These are phyloP conservation scores for Arizona elegans DNA, from an alignment of 2,113 vertebrate genomes.

Conservation along the genomic window DNA sequence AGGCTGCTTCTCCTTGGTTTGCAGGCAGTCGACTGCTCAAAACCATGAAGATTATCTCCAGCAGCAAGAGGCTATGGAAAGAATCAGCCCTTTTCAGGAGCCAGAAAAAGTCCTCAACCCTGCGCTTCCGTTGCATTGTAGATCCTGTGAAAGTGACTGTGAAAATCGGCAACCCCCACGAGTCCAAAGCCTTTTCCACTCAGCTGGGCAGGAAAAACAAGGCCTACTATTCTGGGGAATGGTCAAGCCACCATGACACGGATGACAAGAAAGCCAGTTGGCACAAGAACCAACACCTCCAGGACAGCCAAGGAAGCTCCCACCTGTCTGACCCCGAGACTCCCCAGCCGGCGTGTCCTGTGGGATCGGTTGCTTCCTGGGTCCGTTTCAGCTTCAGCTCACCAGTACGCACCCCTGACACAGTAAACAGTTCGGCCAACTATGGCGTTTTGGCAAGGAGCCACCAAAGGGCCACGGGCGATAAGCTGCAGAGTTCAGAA, in stretches of 20 bases:
- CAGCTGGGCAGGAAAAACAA: constrained; percentile 17
- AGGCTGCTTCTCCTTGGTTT: neutral
- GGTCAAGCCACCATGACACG: constrained; percentile 30
- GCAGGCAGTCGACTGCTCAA: neutral
- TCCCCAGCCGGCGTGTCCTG: constrained; percentile 1
- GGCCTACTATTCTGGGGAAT: constrained; percentile 1
- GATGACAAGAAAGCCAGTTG: constrained; percentile 40
- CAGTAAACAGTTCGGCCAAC: neutral
- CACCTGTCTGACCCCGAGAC: constrained; percentile 43
- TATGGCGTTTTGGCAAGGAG: neutral
- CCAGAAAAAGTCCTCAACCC: neutral
- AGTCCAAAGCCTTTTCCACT: neutral
- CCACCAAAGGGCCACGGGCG: constrained; percentile 9
- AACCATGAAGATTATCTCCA: constrained; percentile 13
- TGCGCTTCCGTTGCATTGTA: constrained; percentile 23
- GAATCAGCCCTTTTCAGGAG: neutral
- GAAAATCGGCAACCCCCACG: neutral
- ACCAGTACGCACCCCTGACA: neutral
- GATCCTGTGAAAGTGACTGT: constrained; percentile 16
- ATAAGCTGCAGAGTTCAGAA: neutral
- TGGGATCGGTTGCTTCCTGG: neutral
- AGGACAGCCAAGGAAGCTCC: constrained; percentile 44
- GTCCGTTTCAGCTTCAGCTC: constrained; percentile 22
- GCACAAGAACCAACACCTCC: constrained; percentile 21
- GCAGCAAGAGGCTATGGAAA: constrained; percentile 8